Percentiles rank a stretch among this genome's conserved stretches.
Conservation (phyloP, 1,140 invertebrate genomes). For the Acyrthosiphon pisum region DNA sequence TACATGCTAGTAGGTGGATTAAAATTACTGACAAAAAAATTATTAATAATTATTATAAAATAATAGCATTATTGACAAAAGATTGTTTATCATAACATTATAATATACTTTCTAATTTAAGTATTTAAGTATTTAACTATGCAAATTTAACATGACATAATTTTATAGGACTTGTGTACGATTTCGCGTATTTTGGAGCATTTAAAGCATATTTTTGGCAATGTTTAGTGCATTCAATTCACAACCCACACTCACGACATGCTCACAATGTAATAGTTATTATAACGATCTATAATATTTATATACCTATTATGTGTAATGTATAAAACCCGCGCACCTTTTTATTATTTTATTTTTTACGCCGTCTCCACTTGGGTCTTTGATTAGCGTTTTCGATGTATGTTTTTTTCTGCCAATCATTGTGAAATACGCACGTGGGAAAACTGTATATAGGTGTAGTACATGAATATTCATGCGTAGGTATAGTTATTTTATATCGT, state of each 20-base stretch:
- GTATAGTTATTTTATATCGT: conserved; percentile 6
- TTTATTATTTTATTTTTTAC: neutral
- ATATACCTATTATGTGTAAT: neutral
- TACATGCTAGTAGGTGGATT: neutral
- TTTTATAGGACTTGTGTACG: neutral
- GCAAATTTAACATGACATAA: neutral
- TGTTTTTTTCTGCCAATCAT: neutral
- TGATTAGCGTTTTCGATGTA: no score
- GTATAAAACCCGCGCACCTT: neutral
- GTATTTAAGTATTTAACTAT: no score
- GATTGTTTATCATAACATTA: neutral
- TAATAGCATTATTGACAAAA: neutral
- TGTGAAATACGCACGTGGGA: neutral
- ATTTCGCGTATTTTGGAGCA: neutral
- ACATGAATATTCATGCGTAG: neutral
- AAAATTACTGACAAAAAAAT: no score
- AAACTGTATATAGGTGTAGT: conserved; percentile 23
- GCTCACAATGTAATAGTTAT: neutral
- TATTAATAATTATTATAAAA: neutral
- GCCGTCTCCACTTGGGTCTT: neutral
- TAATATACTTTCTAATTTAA: no score
- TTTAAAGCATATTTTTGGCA: neutral
- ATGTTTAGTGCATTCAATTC: neutral
- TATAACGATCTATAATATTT: neutral
- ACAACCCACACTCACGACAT: neutral